A percentile compares a stretch with the other conserved stretches of the same genome.
Conservation (phyloP, 30 jellyfish, hydroid and myxozoan genomes). For the Clytia hemisphaerica region DNA sequence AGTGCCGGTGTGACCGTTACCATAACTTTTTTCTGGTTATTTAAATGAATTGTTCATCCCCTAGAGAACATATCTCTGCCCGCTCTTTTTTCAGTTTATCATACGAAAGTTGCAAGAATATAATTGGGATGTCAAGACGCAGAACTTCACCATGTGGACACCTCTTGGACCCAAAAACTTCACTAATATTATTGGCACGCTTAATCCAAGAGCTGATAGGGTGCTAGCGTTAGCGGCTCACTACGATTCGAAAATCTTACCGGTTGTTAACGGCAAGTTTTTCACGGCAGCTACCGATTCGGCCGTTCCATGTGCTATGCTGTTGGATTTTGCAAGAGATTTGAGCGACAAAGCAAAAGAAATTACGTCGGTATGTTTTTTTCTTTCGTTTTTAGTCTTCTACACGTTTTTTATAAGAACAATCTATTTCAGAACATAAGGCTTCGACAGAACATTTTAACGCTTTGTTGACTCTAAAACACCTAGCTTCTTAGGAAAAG, state of each 20-base stretch:
- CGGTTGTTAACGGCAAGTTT: constrained; percentile 72
- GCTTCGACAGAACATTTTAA: too few relatives aligned
- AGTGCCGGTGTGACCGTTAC: too few relatives aligned
- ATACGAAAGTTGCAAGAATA: constrained; percentile 50
- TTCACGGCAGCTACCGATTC: constrained; percentile 96
- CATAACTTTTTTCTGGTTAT: too few relatives aligned
- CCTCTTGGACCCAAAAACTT: constrained; percentile 74
- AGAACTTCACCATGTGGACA: constrained; percentile 57
- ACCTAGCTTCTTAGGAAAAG: too few relatives aligned
- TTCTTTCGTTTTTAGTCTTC: neutral
- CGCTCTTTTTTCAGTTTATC: constrained; percentile 53
- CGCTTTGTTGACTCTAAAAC: too few relatives aligned
- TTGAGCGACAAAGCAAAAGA: constrained; percentile 29
- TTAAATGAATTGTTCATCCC: neutral
- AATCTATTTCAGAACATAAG: too few relatives aligned
- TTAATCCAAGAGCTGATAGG: constrained; percentile 82
- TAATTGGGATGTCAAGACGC: constrained; percentile 86
- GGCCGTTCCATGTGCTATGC: constrained; percentile 98
- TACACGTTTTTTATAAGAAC: neutral
- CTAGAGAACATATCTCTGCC: constrained; percentile 1
- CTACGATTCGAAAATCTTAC: constrained; percentile 79
- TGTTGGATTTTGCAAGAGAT: constrained; percentile 75
- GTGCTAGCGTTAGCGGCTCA: constrained; percentile 87
- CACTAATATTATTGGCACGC: constrained; percentile 79
- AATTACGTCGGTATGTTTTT: constrained; percentile 24